A percentile compares a stretch with the other conserved stretches of the same genome.
phyloP scores from a whole-genome alignment of 2,113 vertebrate species.

The Acanthisitta chloris region DNA sequence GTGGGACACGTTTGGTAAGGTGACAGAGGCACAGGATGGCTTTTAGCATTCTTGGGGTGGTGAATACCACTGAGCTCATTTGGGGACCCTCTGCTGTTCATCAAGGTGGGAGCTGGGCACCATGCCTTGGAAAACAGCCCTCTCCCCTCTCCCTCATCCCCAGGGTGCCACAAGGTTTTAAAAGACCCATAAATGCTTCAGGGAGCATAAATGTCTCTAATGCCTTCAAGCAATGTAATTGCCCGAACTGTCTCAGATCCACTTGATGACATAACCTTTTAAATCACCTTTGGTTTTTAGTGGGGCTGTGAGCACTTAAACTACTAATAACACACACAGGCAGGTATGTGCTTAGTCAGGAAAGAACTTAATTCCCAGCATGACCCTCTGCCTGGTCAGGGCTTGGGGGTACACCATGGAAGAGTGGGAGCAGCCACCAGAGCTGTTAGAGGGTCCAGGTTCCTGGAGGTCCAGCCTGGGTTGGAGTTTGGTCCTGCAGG shows the following conservation, averaged over 20 bases:
- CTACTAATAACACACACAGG: accelerated
- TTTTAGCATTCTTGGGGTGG: not conserved
- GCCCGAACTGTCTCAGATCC: not conserved
- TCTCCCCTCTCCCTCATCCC: not conserved
- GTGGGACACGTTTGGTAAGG: not conserved
- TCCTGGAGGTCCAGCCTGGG: accelerated
- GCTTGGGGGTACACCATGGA: accelerated
- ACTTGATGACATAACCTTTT: not conserved
- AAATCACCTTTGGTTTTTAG: not conserved
- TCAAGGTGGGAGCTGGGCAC: not conserved
- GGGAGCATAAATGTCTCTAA: not conserved
- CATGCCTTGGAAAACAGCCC: not conserved
- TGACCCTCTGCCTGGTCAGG: accelerated
- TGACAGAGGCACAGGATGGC: not conserved
- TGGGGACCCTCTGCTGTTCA: not conserved
- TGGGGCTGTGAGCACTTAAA: not conserved
- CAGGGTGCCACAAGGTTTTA: not conserved
- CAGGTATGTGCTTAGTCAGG: not conserved
- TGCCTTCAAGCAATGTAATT: not conserved
- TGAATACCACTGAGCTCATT: accelerated
- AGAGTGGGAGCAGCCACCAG: accelerated
- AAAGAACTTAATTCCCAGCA: accelerated
- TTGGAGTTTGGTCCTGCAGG: accelerated
- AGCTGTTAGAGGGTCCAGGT: accelerated
- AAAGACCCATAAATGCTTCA: conserved; percentile 9